Conservation (phyloP, 2,113 vertebrate species). For the Apeltes quadracus region DNA sequence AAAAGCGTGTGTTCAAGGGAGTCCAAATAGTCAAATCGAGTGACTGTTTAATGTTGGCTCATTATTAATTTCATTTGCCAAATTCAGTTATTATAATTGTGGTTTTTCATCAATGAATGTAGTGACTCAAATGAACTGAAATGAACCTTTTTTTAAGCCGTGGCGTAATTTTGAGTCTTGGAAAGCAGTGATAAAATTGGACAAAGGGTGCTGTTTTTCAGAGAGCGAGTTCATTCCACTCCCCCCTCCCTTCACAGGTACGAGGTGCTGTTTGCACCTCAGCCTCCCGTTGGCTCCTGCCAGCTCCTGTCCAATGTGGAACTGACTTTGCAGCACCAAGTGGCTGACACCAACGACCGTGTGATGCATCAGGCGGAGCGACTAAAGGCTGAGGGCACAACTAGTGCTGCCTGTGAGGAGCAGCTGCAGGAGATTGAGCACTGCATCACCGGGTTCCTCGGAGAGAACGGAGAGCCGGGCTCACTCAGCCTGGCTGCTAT, state of each 20-base stretch:
- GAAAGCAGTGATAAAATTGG: too few relatives aligned
- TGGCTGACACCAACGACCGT: conserved; percentile 88
- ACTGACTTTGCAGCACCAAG: conserved; percentile 90
- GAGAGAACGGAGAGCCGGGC: conserved; percentile 91
- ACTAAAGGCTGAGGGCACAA: conserved; percentile 92
- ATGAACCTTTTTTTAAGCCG: too few relatives aligned
- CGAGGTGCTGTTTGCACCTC: conserved; percentile 91
- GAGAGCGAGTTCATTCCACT: too few relatives aligned
- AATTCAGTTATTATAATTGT: too few relatives aligned
- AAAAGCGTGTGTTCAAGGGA: too few relatives aligned
- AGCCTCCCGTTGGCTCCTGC: conserved; percentile 83
- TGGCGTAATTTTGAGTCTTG: too few relatives aligned
- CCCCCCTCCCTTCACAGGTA: conserved; percentile 79
- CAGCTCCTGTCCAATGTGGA: conserved; percentile 93
- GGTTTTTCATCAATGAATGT: too few relatives aligned
- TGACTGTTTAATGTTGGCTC: too few relatives aligned
- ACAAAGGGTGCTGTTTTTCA: too few relatives aligned
- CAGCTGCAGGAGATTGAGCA: conserved; percentile 97
- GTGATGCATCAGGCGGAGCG: conserved; percentile 91
- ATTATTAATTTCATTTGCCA: too few relatives aligned
- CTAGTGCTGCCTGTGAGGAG: conserved; percentile 89
- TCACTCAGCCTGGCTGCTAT: conserved; percentile 92
- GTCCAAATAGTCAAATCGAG: not conserved
- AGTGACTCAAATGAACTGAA: too few relatives aligned
- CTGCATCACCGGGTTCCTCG: conserved; percentile 93